Evolutionary conservation across 1,140 invertebrate species (phyloP), one percentile per base, ranked within the genome.

Genomic region (Acyrthosiphon pisum): DNA sequence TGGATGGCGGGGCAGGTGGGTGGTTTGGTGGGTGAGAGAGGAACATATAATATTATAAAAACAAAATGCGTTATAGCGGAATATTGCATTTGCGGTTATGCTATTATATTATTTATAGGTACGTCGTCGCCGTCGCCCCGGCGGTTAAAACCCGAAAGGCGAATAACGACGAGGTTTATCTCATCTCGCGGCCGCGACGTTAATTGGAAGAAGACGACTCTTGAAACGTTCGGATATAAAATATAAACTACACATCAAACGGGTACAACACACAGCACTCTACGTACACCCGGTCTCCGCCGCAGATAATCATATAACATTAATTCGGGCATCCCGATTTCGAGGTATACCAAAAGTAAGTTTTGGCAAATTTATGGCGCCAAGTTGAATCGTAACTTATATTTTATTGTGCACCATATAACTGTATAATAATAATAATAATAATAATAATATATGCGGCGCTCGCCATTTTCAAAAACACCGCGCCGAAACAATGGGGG

Each of bases 311-410:
- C 76, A 83, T 92, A 53, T 53, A 86, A 53, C 48, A 83, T 86
- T 93, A 84, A 56, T 93, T 86, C 60, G 60, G n/a, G 60, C 14
- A n/a, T 76, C 30, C 60, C 30, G 30, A 76, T 76, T 76, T 76
- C 91, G 48, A 86, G 91, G 91, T 93, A 53, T 53, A 93, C 91
- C 91, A n/a, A 93, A 86, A 93, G 91, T 86, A 93, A 93, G 91
- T 93, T 93, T 93, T 53, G 46, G 48, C 48, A 83, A 93, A 93
- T 93, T 93, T 93, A 93, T 86, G 48, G 81, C 81, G n/a, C 35
- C 81, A 93, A 93, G 46, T 93, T 93, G 35, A 93, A 93, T 93
- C 91, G 91, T 93, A 93, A 93, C 91, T 93, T 93, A 93, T 83
- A 93, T 93, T 93, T 93, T 93, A 93, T 93, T 93, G 81, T 92